These are phyloP conservation scores for Conger conger DNA, from an alignment of 2,113 vertebrate species.

Conservation along the genomic window DNA sequence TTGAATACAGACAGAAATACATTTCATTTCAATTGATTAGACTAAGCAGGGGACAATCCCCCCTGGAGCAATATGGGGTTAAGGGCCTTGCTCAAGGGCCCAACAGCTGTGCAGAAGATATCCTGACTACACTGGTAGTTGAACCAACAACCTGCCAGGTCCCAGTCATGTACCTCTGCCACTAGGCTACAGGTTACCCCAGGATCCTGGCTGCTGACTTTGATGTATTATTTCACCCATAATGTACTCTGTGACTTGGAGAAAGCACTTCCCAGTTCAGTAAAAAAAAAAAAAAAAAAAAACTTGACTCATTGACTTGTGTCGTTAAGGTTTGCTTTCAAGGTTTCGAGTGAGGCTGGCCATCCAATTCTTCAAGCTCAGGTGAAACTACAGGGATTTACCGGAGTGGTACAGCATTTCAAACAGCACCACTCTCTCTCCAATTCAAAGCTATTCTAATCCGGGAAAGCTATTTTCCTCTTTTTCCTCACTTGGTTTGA, in stretches of 20 bases:
- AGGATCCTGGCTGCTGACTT: not conserved
- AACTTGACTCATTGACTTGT: not conserved
- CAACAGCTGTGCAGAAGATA: no score
- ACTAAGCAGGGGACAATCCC: no score
- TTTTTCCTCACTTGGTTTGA: not conserved
- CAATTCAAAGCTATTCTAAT: not conserved
- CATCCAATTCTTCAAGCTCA: conserved; percentile 14
- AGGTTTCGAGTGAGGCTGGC: not conserved
- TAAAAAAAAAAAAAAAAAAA: conserved; percentile 3
- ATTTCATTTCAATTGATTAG: no score
- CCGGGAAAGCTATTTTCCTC: not conserved
- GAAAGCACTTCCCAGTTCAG: not conserved
- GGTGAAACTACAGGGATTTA: not conserved
- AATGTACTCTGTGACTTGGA: conserved; percentile 15
- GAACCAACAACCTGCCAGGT: no score
- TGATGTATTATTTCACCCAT: not conserved
- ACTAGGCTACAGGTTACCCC: no score
- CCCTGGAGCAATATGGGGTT: no score
- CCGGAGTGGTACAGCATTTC: not conserved
- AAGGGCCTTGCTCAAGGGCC: no score
- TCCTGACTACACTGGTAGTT: no score
- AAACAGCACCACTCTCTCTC: not conserved
- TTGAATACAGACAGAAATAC: no score
- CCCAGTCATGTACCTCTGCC: no score
- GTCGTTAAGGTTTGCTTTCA: conserved; percentile 7